Base-by-base conservation (phyloP, 92 coral and sea anemone genomes). In the Epizoanthus scotinus region DNA sequence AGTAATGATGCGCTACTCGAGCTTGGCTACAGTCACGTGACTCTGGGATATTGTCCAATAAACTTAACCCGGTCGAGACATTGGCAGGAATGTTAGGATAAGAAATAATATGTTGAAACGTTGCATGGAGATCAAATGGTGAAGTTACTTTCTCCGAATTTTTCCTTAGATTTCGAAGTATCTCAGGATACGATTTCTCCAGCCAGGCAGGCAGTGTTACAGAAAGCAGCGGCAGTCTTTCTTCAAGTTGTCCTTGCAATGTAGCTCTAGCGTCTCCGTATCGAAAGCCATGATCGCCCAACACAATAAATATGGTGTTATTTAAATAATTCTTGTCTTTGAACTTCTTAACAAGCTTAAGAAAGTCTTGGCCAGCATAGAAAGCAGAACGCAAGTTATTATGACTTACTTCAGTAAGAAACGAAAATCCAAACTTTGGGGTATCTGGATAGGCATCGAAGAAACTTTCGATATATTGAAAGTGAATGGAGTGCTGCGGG, bases 241-340 rank as follows among this genome's bases (percentile, higher is more conserved):
- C 98, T 79, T 95, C 98, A 26, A 95, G 84, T 22, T 86, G 87
- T 12, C 98, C 91, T 78, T 95, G 98, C 27, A 93, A 77, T 15
- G 95, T 93, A 10, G 86, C 89, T 34, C 98, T 77, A 0, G 92
- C 88, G 8, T 86, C 89, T 5, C 98, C 98, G 25, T 85, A 89
- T 38, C 98, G 83, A 86, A 89, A 87, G 0, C 98, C 98, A 66
- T 95, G 98, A 54, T 95, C 98, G 4, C 98, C 84, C 79, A 95
- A 86, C 10, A 90, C 86, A 15, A 95, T 70, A 9, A 95, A 61
- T 34, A 95, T 64, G 0, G 98, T 93, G 81, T 90, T 83, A 62
- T 93, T 92, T 54, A 95, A 61, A 15, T 66, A 55, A 26, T 87
- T 89, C 67, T 80, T 81, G 15, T 79, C 69, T 9, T 78, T 56